Percentiles rank a stretch among this genome's conserved stretches.
Conservation (phyloP, 2,113 vertebrate genomes). For the Elephantulus edwardii region DNA sequence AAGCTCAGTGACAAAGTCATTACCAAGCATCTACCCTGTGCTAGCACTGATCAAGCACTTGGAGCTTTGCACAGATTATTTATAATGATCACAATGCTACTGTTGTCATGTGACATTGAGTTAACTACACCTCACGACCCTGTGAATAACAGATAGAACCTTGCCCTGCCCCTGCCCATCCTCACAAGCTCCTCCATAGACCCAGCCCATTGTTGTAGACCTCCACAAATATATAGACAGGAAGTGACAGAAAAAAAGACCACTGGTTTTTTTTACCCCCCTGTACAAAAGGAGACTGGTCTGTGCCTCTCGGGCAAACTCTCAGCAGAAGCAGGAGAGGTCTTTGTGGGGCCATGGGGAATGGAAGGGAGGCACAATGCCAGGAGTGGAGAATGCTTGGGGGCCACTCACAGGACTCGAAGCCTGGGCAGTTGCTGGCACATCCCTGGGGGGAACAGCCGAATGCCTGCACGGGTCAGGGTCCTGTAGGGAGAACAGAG, state of each 20-base stretch:
- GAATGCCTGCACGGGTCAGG: conserved; percentile 91
- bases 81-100: neutral
- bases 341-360: neutral
- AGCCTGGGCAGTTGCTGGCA: conserved; percentile 95
- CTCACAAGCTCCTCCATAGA: too few species aligned
- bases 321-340: neutral
- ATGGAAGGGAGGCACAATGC: neutral
- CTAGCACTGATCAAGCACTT: neutral
- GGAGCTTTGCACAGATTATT: neutral
- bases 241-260: neutral
- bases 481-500: conserved; percentile 84
- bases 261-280: too few species aligned
- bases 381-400: neutral
- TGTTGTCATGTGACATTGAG: too few species aligned
- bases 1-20: neutral
- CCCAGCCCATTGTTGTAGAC: neutral
- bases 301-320: neutral
- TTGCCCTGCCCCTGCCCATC: too few species aligned
- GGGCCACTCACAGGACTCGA: conserved; percentile 92
- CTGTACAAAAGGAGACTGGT: neutral
- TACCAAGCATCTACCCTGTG: neutral
- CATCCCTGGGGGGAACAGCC: conserved; percentile 89
- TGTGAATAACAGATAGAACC: too few species aligned
- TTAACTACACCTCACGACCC: too few species aligned
- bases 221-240: too few species aligned